Percentiles rank a stretch among this genome's conserved stretches.
phyloP scores from a whole-genome alignment of 2,113 vertebrate genomes.

The Catharus minimus region DNA sequence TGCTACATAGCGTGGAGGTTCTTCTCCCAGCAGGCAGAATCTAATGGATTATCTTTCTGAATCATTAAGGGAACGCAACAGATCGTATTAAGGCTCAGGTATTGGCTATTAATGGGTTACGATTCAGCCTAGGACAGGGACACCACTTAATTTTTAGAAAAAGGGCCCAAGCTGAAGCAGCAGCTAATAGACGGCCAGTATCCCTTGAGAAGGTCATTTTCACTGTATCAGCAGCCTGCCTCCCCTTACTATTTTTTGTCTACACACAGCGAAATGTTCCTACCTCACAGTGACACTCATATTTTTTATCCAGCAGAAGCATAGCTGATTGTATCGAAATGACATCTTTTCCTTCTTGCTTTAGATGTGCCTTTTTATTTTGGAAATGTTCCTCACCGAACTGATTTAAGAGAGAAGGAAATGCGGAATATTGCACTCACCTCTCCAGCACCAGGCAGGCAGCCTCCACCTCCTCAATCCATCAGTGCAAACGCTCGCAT shows the following conservation, averaged over 20 bases:
- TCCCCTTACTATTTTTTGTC: conserved; percentile 7
- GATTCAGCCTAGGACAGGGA: background rate
- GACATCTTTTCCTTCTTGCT: background rate
- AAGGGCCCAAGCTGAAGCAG: conserved; percentile 4
- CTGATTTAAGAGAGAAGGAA: background rate
- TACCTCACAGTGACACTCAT: background rate
- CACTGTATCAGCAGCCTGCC: conserved; percentile 25
- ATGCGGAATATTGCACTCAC: conserved; percentile 29
- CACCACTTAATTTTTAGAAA: background rate
- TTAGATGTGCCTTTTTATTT: background rate
- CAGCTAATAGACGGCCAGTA: conserved; percentile 17
- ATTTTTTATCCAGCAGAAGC: background rate
- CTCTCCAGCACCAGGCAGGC: conserved; percentile 15
- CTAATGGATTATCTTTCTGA: background rate
- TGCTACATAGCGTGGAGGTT: background rate
- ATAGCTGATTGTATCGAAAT: background rate
- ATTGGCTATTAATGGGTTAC: background rate
- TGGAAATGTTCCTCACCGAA: background rate
- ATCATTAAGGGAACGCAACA: background rate
- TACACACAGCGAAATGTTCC: background rate
- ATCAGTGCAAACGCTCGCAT: background rate
- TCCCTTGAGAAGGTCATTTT: conserved; percentile 64
- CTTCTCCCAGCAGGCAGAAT: background rate
- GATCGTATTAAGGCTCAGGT: background rate
- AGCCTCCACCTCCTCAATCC: conserved; percentile 29